Evolutionary conservation across 2,888 invertebrate genomes (phyloP).

Genomic region (Drosophila quasianomalipes): DNA sequence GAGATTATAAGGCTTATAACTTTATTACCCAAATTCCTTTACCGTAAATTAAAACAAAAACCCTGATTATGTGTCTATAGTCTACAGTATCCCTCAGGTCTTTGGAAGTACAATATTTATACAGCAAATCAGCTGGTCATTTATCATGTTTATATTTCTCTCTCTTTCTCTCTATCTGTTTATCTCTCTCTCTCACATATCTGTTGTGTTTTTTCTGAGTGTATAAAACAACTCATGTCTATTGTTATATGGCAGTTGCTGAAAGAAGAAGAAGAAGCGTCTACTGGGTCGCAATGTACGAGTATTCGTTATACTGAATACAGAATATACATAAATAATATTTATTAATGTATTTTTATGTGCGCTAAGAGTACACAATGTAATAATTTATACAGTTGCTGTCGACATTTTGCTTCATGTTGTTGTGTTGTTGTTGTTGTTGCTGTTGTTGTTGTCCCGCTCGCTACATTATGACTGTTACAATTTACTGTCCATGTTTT

Average conservation of each 20-base stretch:
- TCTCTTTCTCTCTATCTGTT: background rate
- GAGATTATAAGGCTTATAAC: background rate
- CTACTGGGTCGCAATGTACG: constrained; percentile 56
- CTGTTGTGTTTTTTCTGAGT: constrained; percentile 20
- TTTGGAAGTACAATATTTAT: background rate
- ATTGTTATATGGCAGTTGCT: constrained; percentile 52
- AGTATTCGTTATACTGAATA: constrained; percentile 55
- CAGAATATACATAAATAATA: constrained; percentile 79
- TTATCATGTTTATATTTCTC: background rate
- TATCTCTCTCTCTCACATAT: background rate
- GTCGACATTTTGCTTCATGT: constrained; percentile 53
- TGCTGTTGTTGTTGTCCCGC: constrained; percentile 39
- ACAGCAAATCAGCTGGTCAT: background rate
- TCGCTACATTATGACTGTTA: constrained; percentile 76
- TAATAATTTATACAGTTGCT: constrained; percentile 82
- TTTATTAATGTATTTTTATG: constrained; percentile 83
- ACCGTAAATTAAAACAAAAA: background rate
- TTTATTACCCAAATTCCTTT: background rate
- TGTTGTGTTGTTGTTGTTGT: constrained; percentile 32
- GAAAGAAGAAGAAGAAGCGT: constrained; percentile 36
- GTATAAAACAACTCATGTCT: constrained; percentile 62
- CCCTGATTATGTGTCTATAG: background rate
- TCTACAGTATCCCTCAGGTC: background rate
- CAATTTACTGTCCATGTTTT: constrained; percentile 80
- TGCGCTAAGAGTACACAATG: constrained; percentile 81